Conservation (phyloP, 2,113 vertebrate species). For the Onychorhynchus coronatus region DNA sequence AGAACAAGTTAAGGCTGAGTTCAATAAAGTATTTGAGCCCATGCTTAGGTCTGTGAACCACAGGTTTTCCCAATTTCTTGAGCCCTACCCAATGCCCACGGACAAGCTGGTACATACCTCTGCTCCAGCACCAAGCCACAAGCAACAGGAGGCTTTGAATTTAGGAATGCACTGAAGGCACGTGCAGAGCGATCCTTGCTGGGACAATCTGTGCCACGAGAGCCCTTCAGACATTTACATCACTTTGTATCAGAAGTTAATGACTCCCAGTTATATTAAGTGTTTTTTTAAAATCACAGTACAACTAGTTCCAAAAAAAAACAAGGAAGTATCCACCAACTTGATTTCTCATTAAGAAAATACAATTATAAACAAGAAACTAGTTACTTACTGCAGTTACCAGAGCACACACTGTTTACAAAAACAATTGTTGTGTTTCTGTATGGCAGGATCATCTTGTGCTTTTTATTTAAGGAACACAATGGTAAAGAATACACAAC, state of each 20-base stretch:
- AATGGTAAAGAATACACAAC: slow-evolving; percentile 3
- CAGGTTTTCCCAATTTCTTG: not conserved
- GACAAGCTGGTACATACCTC: not conserved
- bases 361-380: slow-evolving; percentile 20
- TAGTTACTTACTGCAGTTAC: not conserved
- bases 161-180: accelerated
- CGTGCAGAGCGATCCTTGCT: accelerated
- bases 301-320: slow-evolving; percentile 48
- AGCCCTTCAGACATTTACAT: not conserved
- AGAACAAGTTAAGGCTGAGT: not conserved
- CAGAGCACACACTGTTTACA: not conserved
- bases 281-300: not conserved
- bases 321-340: not conserved
- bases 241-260: not conserved
- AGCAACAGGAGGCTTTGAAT: not conserved
- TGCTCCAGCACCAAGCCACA: not conserved
- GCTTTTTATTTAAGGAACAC: slow-evolving; percentile 60
- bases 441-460: slow-evolving; percentile 1
- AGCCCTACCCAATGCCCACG: accelerated
- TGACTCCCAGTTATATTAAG: not conserved
- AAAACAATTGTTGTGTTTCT: slow-evolving; percentile 18
- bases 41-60: not conserved
- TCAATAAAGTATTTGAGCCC: not conserved
- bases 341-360: slow-evolving; percentile 55
- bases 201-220: accelerated